Evolutionary conservation across 2,888 invertebrate species (phyloP).

Genomic region (Yponomeuta cagnagella): DNA sequence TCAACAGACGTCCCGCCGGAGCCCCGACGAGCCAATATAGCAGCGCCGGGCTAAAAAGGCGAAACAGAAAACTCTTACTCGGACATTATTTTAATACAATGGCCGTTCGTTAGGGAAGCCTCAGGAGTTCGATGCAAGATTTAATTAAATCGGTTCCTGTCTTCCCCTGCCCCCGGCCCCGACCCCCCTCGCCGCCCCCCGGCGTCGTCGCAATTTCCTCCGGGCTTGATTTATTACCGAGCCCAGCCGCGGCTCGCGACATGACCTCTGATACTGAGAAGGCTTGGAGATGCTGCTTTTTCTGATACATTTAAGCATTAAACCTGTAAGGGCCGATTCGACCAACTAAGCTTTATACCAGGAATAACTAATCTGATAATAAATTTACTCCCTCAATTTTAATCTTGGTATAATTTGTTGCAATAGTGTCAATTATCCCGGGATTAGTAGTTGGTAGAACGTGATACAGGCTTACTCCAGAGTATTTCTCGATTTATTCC

Average conservation of each 20-base stretch:
- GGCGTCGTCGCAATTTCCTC: slow-evolving; percentile 68
- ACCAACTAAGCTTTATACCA: no score
- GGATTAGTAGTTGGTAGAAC: no score
- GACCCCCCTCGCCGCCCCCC: slow-evolving; percentile 25
- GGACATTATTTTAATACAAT: slow-evolving; percentile 74
- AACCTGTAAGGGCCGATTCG: no score
- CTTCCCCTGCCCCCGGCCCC: slow-evolving; percentile 20
- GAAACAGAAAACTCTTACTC: slow-evolving; percentile 28
- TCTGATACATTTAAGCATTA: background rate
- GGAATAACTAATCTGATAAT: no score
- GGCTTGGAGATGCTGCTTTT: background rate
- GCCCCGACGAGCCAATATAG: background rate
- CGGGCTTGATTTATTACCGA: slow-evolving; percentile 76
- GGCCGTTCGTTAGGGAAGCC: slow-evolving; percentile 72
- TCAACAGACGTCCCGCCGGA: background rate
- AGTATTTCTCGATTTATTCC: no score
- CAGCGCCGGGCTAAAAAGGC: slow-evolving; percentile 44
- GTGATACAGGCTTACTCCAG: no score
- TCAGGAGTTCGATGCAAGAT: slow-evolving; percentile 78
- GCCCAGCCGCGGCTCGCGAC: slow-evolving; percentile 54
- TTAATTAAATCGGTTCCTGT: slow-evolving; percentile 73
- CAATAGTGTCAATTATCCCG: no score
- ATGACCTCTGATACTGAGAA: slow-evolving; percentile 26
- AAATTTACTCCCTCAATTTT: no score
- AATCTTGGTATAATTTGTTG: no score